These are phyloP conservation scores for Phengaris arion DNA, from an alignment of 2,888 invertebrate species.

Conservation along the genomic window DNA sequence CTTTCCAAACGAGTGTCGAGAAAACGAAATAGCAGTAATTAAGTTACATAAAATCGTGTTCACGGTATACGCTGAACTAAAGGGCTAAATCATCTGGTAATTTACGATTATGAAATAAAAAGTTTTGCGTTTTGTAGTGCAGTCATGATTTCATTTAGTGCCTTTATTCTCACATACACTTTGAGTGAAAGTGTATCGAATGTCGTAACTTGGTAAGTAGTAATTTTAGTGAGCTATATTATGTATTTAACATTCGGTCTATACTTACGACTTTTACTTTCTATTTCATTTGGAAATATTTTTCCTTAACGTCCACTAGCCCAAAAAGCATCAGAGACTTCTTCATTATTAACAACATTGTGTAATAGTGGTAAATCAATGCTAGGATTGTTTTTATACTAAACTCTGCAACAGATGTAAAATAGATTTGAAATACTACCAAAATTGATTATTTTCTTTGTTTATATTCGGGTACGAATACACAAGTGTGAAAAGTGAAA, in stretches of 20 bases:
- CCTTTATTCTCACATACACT: conserved; percentile 23
- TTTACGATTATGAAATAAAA: conserved; percentile 11
- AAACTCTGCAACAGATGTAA: background rate
- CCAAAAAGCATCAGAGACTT: too few species aligned
- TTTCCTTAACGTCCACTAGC: background rate
- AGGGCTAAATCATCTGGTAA: background rate
- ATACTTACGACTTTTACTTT: conserved; percentile 9
- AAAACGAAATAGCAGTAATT: too few species aligned
- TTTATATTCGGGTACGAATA: too few species aligned
- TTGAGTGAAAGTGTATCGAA: conserved; percentile 29
- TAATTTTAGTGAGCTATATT: conserved; percentile 15
- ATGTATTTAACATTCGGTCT: conserved; percentile 26
- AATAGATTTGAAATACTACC: background rate
- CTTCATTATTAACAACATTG: background rate
- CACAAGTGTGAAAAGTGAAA: too few species aligned
- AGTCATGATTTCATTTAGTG: conserved; percentile 28
- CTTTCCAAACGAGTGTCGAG: too few species aligned
- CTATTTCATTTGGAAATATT: background rate
- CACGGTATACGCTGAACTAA: too few species aligned
- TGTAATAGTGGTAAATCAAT: background rate
- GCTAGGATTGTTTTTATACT: too few species aligned
- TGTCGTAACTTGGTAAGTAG: conserved; percentile 27
- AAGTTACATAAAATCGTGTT: too few species aligned
- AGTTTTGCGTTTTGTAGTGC: conserved; percentile 2
- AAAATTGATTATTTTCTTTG: background rate